phyloP scores from a whole-genome alignment of 2,888 invertebrate species.

The Euplexia lucipara region DNA sequence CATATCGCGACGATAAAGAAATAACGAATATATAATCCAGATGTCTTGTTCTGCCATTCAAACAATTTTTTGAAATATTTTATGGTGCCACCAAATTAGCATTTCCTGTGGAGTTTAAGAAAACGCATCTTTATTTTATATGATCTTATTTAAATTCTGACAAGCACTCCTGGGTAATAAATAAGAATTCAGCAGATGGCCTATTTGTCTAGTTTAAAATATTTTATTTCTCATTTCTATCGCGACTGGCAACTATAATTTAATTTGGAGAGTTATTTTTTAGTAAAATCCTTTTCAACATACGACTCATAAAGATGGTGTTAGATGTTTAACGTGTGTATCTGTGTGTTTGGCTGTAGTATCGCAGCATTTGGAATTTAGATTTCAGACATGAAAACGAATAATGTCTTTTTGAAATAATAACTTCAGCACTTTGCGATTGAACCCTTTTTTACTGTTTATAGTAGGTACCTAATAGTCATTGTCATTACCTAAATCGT shows the following conservation, averaged over 20 bases:
- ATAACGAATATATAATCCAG: slow-evolving; percentile 34
- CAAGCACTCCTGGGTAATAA: slow-evolving; percentile 29
- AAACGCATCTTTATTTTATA: slow-evolving; percentile 27
- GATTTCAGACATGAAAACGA: no score
- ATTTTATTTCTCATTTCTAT: slow-evolving; percentile 25
- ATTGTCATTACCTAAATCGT: no score
- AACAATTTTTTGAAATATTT: slow-evolving; percentile 29
- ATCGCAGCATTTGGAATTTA: no score
- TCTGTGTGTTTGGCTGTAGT: no score
- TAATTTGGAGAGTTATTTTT: slow-evolving; percentile 3
- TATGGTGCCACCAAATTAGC: slow-evolving; percentile 43
- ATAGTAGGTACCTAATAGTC: no score
- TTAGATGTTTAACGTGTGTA: no score
- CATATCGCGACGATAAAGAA: slow-evolving; percentile 9
- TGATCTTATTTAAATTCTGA: slow-evolving; percentile 27
- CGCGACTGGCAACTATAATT: background rate
- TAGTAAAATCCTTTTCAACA: background rate
- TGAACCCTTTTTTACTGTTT: no score
- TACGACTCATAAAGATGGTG: no score
- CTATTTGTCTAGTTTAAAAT: slow-evolving; percentile 30
- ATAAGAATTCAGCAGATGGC: slow-evolving; percentile 24
- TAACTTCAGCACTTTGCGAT: no score
- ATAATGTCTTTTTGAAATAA: no score
- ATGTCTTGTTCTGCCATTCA: slow-evolving; percentile 30
- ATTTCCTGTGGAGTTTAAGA: slow-evolving; percentile 33